Percentiles rank a stretch among this genome's conserved stretches.
Evolutionary conservation across 1,140 invertebrate genomes (phyloP).

Genomic region (Armadillidium nasatum): DNA sequence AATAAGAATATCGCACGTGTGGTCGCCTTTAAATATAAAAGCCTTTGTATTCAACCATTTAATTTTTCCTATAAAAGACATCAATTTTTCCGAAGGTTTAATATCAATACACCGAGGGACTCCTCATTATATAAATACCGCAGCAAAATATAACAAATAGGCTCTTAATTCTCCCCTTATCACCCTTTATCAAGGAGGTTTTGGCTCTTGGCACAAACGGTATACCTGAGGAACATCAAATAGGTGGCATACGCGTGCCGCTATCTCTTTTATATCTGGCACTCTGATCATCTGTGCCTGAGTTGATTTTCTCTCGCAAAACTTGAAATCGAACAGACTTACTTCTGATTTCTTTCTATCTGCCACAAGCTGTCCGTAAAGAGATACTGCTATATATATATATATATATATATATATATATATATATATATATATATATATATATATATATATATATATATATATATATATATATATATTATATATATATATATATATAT

Average conservation of each 20-base stretch:
- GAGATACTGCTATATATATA: too few relatives aligned
- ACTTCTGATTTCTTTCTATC: neutral
- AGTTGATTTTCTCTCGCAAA: neutral
- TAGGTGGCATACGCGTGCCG: neutral
- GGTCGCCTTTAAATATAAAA: too few relatives aligned
- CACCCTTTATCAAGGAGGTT: neutral
- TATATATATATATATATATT: neutral
- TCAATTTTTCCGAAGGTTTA: too few relatives aligned
- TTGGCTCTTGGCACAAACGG: neutral
- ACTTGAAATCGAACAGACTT: neutral
- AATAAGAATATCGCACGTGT: too few relatives aligned
- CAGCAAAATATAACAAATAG: neutral
- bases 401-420: neutral
- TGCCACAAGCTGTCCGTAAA: neutral
- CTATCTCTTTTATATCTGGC: slow-evolving; percentile 1
- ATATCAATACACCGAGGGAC: too few relatives aligned
- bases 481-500: too few relatives aligned
- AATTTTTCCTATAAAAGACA: too few relatives aligned
- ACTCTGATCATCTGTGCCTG: neutral
- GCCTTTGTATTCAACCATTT: too few relatives aligned
- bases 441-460: neutral
- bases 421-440: too few relatives aligned
- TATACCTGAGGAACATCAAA: neutral
- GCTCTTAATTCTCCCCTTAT: neutral
- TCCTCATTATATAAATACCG: too few relatives aligned